A percentile compares a stretch with the other conserved stretches of the same genome.
Evolutionary conservation across 2,113 vertebrate species (phyloP).

Genomic region (Hipposideros armiger): DNA sequence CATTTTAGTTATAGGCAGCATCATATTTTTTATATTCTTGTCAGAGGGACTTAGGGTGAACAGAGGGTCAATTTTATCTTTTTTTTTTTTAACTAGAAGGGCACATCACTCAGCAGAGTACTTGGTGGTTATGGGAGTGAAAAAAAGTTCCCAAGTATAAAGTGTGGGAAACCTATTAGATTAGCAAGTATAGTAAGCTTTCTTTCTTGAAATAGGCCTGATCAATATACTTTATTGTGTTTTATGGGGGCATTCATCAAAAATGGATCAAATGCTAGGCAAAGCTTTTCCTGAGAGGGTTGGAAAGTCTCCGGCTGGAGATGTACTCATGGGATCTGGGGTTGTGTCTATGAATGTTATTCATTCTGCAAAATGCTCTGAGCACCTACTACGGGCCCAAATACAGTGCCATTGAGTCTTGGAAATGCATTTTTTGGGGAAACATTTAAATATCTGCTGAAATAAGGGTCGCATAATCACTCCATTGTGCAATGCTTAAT

Average conservation of each 20-base stretch:
- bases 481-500: neutral
- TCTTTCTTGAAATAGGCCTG: neutral
- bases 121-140: neutral
- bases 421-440: neutral
- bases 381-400: neutral
- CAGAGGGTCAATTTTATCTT: constrained; percentile 4
- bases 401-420: neutral
- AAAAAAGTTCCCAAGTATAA: neutral
- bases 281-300: neutral
- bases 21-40: constrained; percentile 49
- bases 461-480: neutral
- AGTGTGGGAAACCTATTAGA: neutral
- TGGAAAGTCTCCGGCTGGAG: neutral
- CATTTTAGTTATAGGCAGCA: constrained; percentile 10
- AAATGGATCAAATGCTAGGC: neutral
- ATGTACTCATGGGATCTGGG: neutral
- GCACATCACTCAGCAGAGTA: neutral
- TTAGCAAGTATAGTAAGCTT: neutral
- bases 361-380: neutral
- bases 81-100: neutral
- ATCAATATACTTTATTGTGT: neutral
- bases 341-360: neutral
- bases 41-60: constrained; percentile 14
- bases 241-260: neutral
- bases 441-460: neutral